Percentiles rank a stretch among this genome's conserved stretches.
phyloP scores from a whole-genome alignment of 2,888 invertebrate species.

The Ametastegia equiseti region DNA sequence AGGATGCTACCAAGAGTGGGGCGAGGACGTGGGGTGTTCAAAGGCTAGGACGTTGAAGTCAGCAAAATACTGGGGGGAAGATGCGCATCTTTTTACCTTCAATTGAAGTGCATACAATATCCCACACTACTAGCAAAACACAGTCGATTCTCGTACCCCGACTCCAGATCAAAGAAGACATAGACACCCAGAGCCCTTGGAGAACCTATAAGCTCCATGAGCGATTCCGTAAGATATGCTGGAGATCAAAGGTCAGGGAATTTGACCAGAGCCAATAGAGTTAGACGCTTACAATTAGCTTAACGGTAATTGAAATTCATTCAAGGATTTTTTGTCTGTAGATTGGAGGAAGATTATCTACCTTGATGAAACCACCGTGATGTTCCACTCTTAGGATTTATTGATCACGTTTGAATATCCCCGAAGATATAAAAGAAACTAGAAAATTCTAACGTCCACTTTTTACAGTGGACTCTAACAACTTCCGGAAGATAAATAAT shows the following conservation, averaged over 20 bases:
- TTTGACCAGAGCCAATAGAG: background rate
- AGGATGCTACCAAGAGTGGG: constrained; percentile 50
- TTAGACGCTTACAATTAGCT: too few species aligned
- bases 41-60: constrained; percentile 52
- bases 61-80: constrained; percentile 59
- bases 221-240: background rate
- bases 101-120: background rate
- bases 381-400: background rate
- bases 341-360: background rate
- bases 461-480: background rate
- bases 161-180: background rate
- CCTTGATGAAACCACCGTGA: background rate
- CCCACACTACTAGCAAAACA: constrained; percentile 4
- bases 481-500: background rate
- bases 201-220: background rate
- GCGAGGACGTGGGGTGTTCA: constrained; percentile 47
- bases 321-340: background rate
- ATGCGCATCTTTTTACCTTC: constrained; percentile 36
- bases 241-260: background rate
- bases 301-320: background rate
- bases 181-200: background rate
- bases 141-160: background rate
- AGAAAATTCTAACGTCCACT: background rate
- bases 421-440: background rate
- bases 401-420: background rate